These are phyloP conservation scores for Carabus problematicus DNA, from an alignment of 2,888 invertebrate genomes.

Conservation along the genomic window DNA sequence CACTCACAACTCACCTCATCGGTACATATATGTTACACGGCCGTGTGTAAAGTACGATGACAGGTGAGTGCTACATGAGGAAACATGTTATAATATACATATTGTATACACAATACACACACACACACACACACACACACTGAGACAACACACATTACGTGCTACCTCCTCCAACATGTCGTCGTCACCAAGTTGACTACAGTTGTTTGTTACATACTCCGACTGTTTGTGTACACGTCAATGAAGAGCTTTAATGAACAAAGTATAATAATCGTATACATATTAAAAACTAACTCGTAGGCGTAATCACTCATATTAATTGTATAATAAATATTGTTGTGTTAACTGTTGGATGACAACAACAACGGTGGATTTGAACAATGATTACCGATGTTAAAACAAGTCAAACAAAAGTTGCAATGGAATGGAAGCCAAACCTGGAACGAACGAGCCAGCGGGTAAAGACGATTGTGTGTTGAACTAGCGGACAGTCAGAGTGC, in stretches of 20 bases:
- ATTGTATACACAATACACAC: conserved; percentile 9
- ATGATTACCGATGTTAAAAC: conserved; percentile 32
- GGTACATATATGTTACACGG: not conserved
- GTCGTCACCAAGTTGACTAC: conserved; percentile 43
- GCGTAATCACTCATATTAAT: conserved; percentile 55
- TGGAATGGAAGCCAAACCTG: too few species aligned
- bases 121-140: conserved; percentile 14
- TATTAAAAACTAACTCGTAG: conserved; percentile 27
- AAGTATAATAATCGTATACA: conserved; percentile 48
- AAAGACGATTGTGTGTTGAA: too few species aligned
- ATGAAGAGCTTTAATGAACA: conserved; percentile 59
- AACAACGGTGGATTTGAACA: conserved; percentile 39
- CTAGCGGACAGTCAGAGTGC: too few species aligned
- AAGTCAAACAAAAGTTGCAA: too few species aligned
- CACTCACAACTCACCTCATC: too few species aligned
- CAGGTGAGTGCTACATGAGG: too few species aligned
- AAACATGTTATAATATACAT: too few species aligned
- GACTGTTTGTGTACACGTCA: conserved; percentile 50
- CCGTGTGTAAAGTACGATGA: not conserved
- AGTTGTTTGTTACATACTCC: conserved; percentile 47
- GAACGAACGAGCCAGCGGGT: too few species aligned
- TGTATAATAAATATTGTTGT: conserved; percentile 57
- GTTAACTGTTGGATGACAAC: conserved; percentile 56
- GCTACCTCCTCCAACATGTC: conserved; percentile 45
- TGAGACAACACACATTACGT: conserved; percentile 43